These are phyloP conservation scores for Pterois miles DNA, from an alignment of 2,797 vertebrate genomes.

Conservation along the genomic window DNA sequence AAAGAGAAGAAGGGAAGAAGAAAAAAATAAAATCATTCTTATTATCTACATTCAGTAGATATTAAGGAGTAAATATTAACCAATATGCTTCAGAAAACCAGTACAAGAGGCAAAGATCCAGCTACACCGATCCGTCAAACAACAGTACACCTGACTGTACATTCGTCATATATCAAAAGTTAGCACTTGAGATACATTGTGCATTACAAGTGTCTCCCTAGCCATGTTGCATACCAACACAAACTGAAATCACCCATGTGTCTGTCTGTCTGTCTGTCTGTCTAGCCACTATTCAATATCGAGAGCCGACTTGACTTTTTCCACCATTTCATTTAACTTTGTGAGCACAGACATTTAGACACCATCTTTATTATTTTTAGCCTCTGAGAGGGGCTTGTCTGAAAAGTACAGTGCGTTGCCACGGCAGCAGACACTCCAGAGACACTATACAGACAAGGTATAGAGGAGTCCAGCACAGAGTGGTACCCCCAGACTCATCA, in stretches of 20 bases:
- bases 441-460: constrained; percentile 40
- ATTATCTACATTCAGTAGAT: neutral
- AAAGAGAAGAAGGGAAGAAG: too few species aligned
- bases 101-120: too few species aligned
- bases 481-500: constrained; percentile 17
- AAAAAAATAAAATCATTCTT: neutral
- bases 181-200: neutral
- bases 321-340: constrained; percentile 20
- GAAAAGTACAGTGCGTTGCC: constrained; percentile 52
- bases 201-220: neutral
- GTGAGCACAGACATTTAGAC: constrained; percentile 29
- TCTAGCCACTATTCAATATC: constrained; percentile 3
- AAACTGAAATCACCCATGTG: neutral
- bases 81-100: neutral
- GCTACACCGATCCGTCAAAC: neutral
- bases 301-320: neutral
- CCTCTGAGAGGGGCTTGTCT: constrained; percentile 29
- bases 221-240: neutral
- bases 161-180: neutral
- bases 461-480: constrained; percentile 12
- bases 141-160: neutral
- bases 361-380: constrained; percentile 58
- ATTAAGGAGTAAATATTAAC: neutral
- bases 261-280: neutral
- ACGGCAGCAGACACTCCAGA: constrained; percentile 70